These are phyloP conservation scores for Dermolepida albohirtum DNA, from an alignment of 2,888 invertebrate genomes.

Conservation along the genomic window DNA sequence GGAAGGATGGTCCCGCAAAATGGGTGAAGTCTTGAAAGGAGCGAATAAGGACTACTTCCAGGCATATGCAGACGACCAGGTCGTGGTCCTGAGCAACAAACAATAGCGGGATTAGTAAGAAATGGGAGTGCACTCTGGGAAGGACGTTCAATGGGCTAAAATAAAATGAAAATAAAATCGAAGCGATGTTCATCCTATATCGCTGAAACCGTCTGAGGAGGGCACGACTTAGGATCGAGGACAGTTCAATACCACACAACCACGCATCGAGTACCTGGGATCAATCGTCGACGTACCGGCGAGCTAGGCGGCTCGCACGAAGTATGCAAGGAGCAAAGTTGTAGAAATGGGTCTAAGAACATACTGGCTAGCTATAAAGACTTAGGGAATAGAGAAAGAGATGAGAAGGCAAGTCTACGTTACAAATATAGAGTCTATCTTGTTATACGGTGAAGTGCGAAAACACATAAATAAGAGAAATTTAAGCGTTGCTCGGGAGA, in stretches of 20 bases:
- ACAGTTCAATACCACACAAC: no score
- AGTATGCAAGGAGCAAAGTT: neutral
- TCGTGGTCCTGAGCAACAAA: neutral
- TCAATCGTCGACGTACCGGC: no score
- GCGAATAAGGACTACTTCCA: neutral
- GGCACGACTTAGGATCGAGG: no score
- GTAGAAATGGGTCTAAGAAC: neutral
- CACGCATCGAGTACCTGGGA: no score
- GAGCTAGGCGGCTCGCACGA: neutral
- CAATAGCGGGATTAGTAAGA: neutral
- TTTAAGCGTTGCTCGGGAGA: slow-evolving; percentile 40
- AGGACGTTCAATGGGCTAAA: neutral
- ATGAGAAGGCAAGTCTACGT: neutral
- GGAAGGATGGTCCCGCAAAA: slow-evolving; percentile 49
- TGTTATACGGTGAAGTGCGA: slow-evolving; percentile 45
- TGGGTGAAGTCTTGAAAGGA: neutral
- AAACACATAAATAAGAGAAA: slow-evolving; percentile 40
- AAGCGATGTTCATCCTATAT: neutral
- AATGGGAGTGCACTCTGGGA: neutral
- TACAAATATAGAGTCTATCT: slow-evolving; percentile 40
- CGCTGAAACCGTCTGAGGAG: no score
- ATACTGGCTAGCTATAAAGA: neutral
- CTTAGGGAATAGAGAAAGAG: neutral
- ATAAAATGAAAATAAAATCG: neutral
- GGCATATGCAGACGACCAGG: slow-evolving; percentile 20